Evolutionary conservation across 53 echinoderm and acorn worm species (phyloP).

Genomic region (Stichopus horrens): DNA sequence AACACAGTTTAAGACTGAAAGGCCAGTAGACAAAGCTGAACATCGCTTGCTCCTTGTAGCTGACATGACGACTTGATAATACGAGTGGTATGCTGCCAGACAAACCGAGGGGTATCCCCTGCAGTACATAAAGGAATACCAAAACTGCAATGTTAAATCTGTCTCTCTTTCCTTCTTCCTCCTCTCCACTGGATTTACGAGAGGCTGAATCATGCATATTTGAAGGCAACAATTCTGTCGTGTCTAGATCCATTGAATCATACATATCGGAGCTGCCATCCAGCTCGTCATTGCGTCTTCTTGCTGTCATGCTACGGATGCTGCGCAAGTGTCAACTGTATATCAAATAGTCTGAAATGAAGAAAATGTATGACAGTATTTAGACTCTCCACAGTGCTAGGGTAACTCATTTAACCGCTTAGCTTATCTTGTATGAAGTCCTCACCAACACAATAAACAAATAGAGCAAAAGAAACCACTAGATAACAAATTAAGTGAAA

Average conservation of each 20-base stretch:
- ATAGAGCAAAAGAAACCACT: too few species aligned
- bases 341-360: too few species aligned
- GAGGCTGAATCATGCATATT: neutral
- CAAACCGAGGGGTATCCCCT: slow-evolving; percentile 92
- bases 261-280: slow-evolving; percentile 1
- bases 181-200: neutral
- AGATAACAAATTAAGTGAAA: too few species aligned
- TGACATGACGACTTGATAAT: slow-evolving; percentile 71
- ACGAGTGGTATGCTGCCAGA: slow-evolving; percentile 89
- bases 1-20: slow-evolving; percentile 88
- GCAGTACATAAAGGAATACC: slow-evolving; percentile 82
- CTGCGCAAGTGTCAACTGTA: too few species aligned
- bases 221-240: neutral
- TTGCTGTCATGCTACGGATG: slow-evolving; percentile 13
- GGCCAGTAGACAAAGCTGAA: slow-evolving; percentile 99
- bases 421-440: too few species aligned
- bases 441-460: too few species aligned
- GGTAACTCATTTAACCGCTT: too few species aligned
- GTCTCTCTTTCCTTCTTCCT: slow-evolving; percentile 50
- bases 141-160: slow-evolving; percentile 66
- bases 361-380: too few species aligned
- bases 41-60: slow-evolving; percentile 93
- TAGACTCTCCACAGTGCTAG: too few species aligned
- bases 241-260: slow-evolving; percentile 14
- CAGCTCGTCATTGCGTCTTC: neutral